These are phyloP conservation scores for Prostheceraeus crozeri DNA, from an alignment of 2,888 invertebrate species.

Conservation along the genomic window DNA sequence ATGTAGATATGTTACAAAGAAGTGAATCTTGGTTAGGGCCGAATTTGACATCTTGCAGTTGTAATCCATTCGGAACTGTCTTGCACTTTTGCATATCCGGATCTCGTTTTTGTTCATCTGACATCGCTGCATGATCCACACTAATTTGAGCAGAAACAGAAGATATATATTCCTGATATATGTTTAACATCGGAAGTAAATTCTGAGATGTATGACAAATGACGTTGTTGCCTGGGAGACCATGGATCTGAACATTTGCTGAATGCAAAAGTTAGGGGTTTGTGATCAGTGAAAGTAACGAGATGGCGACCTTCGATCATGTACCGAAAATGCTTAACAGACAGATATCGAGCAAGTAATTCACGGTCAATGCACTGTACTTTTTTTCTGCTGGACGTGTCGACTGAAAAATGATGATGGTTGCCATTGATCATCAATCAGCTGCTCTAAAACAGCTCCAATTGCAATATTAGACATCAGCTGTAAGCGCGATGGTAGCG, in stretches of 20 bases:
- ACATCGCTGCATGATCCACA: no score
- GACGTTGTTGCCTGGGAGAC: conserved; percentile 2
- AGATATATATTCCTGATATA: no score
- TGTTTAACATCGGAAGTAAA: conserved; percentile 48
- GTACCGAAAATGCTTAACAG: conserved; percentile 38
- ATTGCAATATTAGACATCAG: not conserved
- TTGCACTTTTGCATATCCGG: conserved; percentile 26
- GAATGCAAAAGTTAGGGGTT: conserved; percentile 48
- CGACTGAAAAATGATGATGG: not conserved
- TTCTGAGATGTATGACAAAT: conserved; percentile 19
- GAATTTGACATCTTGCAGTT: conserved; percentile 1
- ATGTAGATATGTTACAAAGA: conserved; percentile 32
- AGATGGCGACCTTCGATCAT: conserved; percentile 49
- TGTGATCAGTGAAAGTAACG: conserved; percentile 44
- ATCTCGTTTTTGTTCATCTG: not conserved
- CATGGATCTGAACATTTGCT: conserved; percentile 43
- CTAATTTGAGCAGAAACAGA: no score
- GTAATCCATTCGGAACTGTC: conserved; percentile 16
- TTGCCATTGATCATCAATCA: not conserved
- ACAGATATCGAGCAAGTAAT: conserved; percentile 28
- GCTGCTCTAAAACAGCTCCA: not conserved
- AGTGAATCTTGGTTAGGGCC: conserved; percentile 11
- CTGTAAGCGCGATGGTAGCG: no score
- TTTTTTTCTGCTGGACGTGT: not conserved
- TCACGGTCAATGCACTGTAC: conserved; percentile 28